Conservation (phyloP, 2,888 invertebrate genomes). For the Hofmannophila pseudospretella region DNA sequence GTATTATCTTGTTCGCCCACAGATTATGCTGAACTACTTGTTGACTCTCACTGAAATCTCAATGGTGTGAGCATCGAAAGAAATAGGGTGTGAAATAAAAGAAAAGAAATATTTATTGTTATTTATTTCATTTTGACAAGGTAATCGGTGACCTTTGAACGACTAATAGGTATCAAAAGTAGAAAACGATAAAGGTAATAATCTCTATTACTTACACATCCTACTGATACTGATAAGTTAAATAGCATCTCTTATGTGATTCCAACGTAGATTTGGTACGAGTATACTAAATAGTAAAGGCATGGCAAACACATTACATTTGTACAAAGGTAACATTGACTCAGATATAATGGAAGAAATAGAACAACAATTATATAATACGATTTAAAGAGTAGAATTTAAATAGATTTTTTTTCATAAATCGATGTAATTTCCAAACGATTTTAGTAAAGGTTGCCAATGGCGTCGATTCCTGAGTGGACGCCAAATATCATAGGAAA, state of each 20-base stretch:
- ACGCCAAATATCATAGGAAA: too few species aligned
- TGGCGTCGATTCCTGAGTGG: too few species aligned
- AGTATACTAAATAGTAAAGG: conserved; percentile 31
- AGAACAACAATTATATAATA: too few species aligned
- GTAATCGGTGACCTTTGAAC: conserved; percentile 74
- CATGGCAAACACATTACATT: conserved; percentile 25
- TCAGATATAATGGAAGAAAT: too few species aligned
- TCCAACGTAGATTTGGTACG: conserved; percentile 53
- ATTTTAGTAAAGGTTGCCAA: too few species aligned
- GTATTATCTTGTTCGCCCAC: too few species aligned
- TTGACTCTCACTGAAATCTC: not conserved
- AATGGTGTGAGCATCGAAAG: not conserved
- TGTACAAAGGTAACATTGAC: conserved; percentile 43
- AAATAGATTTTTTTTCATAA: too few species aligned
- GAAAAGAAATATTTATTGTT: conserved; percentile 52
- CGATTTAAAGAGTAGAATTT: too few species aligned
- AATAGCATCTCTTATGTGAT: conserved; percentile 58
- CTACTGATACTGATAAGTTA: conserved; percentile 62
- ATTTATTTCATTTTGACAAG: conserved; percentile 75
- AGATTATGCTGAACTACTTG: not conserved
- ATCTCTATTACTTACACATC: conserved; percentile 60
- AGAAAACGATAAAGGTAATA: conserved; percentile 66
- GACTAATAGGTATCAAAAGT: conserved; percentile 73
- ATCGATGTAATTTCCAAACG: too few species aligned
- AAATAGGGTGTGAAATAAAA: conserved; percentile 25